These are phyloP conservation scores for Patella vulgata DNA, from an alignment of 1,140 invertebrate genomes.

Conservation along the genomic window DNA sequence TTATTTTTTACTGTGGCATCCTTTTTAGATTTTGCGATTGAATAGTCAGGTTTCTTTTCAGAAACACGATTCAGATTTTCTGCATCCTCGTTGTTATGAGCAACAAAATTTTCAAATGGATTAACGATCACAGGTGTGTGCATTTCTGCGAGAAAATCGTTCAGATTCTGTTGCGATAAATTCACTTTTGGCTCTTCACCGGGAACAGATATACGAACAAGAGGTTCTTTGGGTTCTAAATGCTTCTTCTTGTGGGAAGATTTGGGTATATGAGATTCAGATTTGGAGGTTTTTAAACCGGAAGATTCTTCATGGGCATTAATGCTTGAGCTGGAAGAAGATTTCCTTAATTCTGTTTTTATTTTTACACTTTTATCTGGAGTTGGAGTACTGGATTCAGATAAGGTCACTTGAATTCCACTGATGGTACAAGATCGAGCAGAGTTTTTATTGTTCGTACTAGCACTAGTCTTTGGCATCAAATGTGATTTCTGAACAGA, in stretches of 20 bases:
- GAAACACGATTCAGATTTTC: too few relatives aligned
- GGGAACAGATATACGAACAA: conserved; percentile 18
- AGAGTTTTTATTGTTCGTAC: too few relatives aligned
- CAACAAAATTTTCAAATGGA: conserved; percentile 49
- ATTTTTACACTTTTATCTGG: conserved; percentile 2
- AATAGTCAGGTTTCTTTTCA: too few relatives aligned
- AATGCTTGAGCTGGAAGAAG: not conserved
- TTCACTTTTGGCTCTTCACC: not conserved
- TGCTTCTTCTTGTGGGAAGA: too few relatives aligned
- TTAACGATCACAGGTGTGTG: conserved; percentile 56
- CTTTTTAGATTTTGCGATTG: conserved; percentile 7
- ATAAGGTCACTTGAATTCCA: too few relatives aligned
- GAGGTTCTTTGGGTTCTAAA: conserved; percentile 18
- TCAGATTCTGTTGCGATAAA: not conserved
- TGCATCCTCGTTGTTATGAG: conserved; percentile 23
- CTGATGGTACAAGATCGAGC: too few relatives aligned
- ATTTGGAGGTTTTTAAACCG: too few relatives aligned
- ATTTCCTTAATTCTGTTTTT: not conserved
- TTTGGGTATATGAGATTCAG: too few relatives aligned
- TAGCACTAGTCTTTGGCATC: too few relatives aligned
- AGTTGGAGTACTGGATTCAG: too few relatives aligned
- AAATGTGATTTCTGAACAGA: too few relatives aligned
- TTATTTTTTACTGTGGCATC: conserved; percentile 29
- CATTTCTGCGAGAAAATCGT: conserved; percentile 3
- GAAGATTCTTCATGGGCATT: not conserved